Evolutionary conservation across 2,797 vertebrate genomes (phyloP).

Genomic region (Tapirus indicus): DNA sequence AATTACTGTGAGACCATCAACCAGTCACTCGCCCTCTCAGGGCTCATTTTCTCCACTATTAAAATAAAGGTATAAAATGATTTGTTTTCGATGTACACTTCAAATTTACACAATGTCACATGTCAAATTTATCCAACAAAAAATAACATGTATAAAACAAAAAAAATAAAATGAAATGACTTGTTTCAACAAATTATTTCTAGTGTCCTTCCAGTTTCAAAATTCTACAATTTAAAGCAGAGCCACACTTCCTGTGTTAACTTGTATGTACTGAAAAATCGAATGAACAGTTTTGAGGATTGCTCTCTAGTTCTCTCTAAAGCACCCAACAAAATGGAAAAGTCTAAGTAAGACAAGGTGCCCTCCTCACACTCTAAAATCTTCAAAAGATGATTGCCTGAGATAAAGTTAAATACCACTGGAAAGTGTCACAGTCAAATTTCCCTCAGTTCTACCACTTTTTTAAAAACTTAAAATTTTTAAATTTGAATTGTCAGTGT

Average conservation of each 20-base stretch:
- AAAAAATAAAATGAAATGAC: too few relatives aligned
- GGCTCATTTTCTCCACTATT: not conserved
- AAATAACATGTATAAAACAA: too few relatives aligned
- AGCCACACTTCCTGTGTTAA: not conserved
- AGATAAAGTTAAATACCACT: not conserved
- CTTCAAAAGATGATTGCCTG: not conserved
- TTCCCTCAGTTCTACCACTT: not conserved
- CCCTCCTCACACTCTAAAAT: not conserved
- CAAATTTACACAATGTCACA: not conserved
- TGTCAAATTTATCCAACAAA: too few relatives aligned
- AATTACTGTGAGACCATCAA: not conserved
- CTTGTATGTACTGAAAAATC: not conserved
- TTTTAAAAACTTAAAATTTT: not conserved
- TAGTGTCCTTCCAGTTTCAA: not conserved
- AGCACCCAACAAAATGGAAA: not conserved
- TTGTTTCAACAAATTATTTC: constrained; percentile 3
- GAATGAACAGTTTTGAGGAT: not conserved
- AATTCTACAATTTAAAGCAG: not conserved
- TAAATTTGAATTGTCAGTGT: not conserved
- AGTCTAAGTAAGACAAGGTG: not conserved
- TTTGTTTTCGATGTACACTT: not conserved
- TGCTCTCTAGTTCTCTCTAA: not conserved
- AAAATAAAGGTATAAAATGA: constrained; percentile 12
- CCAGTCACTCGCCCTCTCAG: not conserved
- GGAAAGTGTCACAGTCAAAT: not conserved